Percentiles rank a stretch among this genome's conserved stretches.
Evolutionary conservation across 2,797 vertebrate genomes (phyloP).

Genomic region (Ambastaia sidthimunki): DNA sequence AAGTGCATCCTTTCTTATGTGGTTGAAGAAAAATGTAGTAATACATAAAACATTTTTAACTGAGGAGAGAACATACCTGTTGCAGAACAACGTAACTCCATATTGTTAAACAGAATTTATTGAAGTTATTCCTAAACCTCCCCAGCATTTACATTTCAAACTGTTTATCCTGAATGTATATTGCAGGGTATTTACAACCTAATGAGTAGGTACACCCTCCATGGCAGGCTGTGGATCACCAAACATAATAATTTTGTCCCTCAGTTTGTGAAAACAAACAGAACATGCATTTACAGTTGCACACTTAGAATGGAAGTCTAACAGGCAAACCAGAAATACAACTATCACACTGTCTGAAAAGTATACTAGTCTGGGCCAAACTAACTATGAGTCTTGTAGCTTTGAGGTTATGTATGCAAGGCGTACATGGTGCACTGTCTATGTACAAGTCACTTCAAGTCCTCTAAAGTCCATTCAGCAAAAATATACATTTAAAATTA

Average conservation of each 20-base stretch:
- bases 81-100: background rate
- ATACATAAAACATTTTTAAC: constrained; percentile 60
- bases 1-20: constrained; percentile 65
- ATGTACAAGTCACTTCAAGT: no score
- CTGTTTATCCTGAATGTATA: background rate
- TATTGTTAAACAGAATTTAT: constrained; percentile 30
- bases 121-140: background rate
- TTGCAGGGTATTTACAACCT: background rate
- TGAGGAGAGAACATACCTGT: constrained; percentile 58
- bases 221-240: background rate
- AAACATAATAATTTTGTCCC: constrained; percentile 6
- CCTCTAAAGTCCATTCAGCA: no score
- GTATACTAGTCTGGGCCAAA: background rate
- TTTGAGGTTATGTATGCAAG: no score
- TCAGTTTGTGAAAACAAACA: constrained; percentile 13
- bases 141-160: background rate
- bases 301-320: background rate
- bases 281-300: constrained; percentile 1
- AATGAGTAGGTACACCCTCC: background rate
- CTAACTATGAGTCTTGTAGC: no score
- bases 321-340: background rate
- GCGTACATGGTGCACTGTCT: no score
- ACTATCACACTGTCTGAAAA: background rate
- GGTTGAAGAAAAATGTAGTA: constrained; percentile 56
- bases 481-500: no score